Conservation (phyloP, 1,140 invertebrate genomes). For the Musca domestica region DNA sequence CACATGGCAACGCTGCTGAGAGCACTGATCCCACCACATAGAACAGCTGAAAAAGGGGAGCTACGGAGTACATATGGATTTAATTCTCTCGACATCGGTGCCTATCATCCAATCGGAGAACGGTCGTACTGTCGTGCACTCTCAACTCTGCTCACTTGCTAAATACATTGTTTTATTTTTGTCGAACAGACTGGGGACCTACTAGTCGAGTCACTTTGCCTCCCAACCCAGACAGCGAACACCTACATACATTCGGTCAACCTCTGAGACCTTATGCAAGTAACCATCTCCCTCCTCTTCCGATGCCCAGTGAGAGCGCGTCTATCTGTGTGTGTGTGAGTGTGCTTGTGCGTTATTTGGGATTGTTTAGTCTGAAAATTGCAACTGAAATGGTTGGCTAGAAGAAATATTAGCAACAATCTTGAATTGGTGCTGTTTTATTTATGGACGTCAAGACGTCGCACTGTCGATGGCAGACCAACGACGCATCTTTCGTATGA, state of each 20-base stretch:
- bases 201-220: background rate
- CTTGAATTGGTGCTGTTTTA: conserved; percentile 1
- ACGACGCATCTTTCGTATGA: background rate
- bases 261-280: no score
- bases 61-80: background rate
- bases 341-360: background rate
- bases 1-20: background rate
- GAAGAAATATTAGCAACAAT: conserved; percentile 10
- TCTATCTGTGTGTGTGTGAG: background rate
- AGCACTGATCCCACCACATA: background rate
- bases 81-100: conserved; percentile 5
- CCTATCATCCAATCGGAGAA: background rate
- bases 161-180: background rate
- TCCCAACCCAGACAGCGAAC: background rate
- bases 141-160: conserved; percentile 7
- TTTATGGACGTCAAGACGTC: background rate
- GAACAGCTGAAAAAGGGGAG: background rate
- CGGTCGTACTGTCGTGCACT: background rate
- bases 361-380: background rate
- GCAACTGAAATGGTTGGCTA: background rate
- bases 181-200: background rate
- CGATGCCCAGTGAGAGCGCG: no score
- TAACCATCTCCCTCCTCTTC: background rate
- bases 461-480: background rate
- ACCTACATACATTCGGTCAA: background rate